Base-by-base conservation (phyloP, 2,113 vertebrate genomes). In the Macrotus californicus region DNA sequence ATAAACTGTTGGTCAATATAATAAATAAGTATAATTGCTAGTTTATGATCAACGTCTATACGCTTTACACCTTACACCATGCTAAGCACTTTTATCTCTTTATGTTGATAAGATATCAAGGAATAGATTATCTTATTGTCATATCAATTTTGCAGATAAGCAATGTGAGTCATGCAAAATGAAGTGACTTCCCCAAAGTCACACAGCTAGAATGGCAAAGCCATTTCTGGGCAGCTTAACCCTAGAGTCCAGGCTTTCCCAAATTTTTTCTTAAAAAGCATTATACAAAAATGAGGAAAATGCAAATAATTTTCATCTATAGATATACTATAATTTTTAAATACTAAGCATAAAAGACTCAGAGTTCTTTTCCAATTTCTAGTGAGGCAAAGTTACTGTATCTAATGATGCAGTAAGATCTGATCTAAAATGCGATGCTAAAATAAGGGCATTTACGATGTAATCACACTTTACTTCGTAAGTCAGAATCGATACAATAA, bases 281-380 rank as follows among this genome's bases (percentile, higher is more conserved):
- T 46, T 66, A 89, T 56, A 67, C 18, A 93, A 93, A 92, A 95
- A 81, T 87, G n/a, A 76, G 10, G 29, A 54, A 90, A 81, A 76
- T 85, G 39, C 21, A 95, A 93, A 88, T 93, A 93, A 91, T 56
- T 80, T 79, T 61, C 59, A 66, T 50, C 43, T 93, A 70, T 5
- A 85, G 7, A 81, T 50, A 19, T 2, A 21, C 12, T 56, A 31
- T 41, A 66, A 79, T 61, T 93, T 84, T 80, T 73, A 16, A 85
- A 77, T 29, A 56, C 50, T 84, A 90, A 79, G 24, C n/a, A 80
- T 64, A 84, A 80, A 69, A 69, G 13, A 79, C 34, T 46, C 29
- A 41, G 21, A 91, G 19, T 39, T 79, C 31, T 61, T 73, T 93
- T 61, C 54, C 41, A 84, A 52, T 59, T 83, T 75, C 84, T 91